Base-by-base conservation (phyloP, 2,888 invertebrate genomes). In the Caenorhabditis sinica region DNA sequence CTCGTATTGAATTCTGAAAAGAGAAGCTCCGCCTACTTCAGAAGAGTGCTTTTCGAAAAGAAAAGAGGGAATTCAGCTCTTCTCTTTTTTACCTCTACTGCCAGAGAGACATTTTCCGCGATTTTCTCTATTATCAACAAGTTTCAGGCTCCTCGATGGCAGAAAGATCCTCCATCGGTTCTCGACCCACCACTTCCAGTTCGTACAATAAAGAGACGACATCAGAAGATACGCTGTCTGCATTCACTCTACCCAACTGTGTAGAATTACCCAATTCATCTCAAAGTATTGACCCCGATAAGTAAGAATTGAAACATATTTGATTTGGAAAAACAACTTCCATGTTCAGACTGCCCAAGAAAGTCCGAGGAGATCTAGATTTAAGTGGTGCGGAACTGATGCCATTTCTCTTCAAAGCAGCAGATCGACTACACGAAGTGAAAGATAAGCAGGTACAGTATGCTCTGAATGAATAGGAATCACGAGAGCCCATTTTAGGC, bases 301-400 rank as follows among this genome's bases (percentile, higher is more conserved):
- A 51, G 75, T 49, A 17, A n/a, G 65, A 20, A 60, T 4, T 25
- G 23, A 30, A 33, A 43, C n/a, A 11, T 13, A 8, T 25, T 15
- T 2, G 30, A 33, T 3, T 20, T n/a, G 13, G 40, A 51, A 6
- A 8, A 36, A 33, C n/a, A n/a, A n/a, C n/a, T 28, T 30, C 20
- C 9, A 17, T 51, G 61, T 88, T 60, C 79, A 86, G 89, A 17
- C 73, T 81, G 9, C 89, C 89, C 17, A 82, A 82, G 20, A 90
- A 90, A 83, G 88, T 87, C 3, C 88, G 89, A 1, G 90, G 90
- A 13, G 90, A 90, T 63, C 88, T 90, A 3, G 89, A 89, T 40
- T 83, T 90, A 4, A 88, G 53, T 43, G 90, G 90, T 0, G 65
- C 80, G 13, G 90, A 90, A 53, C 69, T 90, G 28, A 86, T 88